A percentile compares a stretch with the other conserved stretches of the same genome.
These are phyloP conservation scores for Peromyscus californicus DNA, from an alignment of 2,113 vertebrate species.

Conservation along the genomic window DNA sequence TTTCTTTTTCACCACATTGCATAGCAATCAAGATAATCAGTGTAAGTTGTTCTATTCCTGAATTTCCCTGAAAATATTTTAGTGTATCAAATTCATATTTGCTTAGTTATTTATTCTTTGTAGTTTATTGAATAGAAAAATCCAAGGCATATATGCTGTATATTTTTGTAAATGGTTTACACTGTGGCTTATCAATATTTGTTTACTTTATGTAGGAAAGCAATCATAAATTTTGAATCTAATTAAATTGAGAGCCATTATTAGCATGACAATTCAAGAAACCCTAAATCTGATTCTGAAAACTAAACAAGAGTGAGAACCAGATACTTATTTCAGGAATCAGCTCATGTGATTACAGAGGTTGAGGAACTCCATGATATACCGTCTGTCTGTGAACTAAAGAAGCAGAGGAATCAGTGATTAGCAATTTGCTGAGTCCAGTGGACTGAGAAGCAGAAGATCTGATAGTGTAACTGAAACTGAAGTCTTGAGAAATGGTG, in stretches of 20 bases:
- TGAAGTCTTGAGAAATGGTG: not conserved
- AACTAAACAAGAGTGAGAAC: not conserved
- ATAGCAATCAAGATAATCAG: not conserved
- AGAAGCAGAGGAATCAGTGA: slow-evolving; percentile 9
- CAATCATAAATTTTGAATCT: not conserved
- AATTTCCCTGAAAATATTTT: not conserved
- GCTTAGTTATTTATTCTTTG: not conserved
- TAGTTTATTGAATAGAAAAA: not conserved
- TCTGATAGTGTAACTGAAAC: not conserved
- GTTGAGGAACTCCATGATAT: not conserved
- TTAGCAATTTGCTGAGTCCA: slow-evolving; percentile 12
- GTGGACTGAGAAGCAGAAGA: not conserved
- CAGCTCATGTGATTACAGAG: not conserved
- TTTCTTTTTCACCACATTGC: not conserved
- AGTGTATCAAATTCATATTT: not conserved
- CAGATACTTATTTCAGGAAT: not conserved
- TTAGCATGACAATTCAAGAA: not conserved
- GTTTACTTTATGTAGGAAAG: not conserved
- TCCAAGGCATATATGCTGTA: not conserved
- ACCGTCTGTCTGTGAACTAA: not conserved
- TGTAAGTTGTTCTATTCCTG: not conserved
- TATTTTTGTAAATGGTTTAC: not conserved
- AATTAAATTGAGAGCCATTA: not conserved
- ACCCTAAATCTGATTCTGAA: not conserved
- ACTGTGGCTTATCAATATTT: not conserved